Percentiles rank a stretch among this genome's conserved stretches.
These are phyloP conservation scores for Cancer borealis DNA, from an alignment of 2,888 invertebrate genomes.

Conservation along the genomic window DNA sequence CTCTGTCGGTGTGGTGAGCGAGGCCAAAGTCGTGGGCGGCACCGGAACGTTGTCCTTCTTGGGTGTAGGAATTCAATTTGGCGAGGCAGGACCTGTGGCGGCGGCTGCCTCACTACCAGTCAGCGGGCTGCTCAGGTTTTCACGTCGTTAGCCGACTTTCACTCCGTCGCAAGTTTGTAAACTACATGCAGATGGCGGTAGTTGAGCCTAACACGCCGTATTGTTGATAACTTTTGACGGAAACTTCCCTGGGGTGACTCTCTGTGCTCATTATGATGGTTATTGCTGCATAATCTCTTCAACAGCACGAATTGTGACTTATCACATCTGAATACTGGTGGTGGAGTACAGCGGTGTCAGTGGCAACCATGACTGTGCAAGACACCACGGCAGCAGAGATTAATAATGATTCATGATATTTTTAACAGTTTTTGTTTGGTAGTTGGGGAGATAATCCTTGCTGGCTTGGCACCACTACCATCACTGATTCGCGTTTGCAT, in stretches of 20 bases:
- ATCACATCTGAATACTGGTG: neutral
- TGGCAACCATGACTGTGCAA: neutral
- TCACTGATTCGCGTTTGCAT: no score
- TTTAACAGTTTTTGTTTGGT: no score
- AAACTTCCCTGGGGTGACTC: slow-evolving; percentile 26
- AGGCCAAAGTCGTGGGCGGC: neutral
- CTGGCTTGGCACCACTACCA: no score
- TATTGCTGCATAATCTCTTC: neutral
- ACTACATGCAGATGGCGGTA: slow-evolving; percentile 32
- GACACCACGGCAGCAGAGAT: no score
- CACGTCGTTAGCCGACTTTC: slow-evolving; percentile 32
- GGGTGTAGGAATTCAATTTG: slow-evolving; percentile 2
- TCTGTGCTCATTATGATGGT: neutral
- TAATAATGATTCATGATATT: no score
- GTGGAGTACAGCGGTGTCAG: neutral
- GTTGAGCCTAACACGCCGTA: slow-evolving; percentile 27
- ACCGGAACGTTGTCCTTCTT: slow-evolving; percentile 26
- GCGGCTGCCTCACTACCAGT: slow-evolving; percentile 10
- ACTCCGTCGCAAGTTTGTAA: slow-evolving; percentile 20
- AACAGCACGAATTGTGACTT: neutral
- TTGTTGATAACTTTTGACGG: slow-evolving; percentile 32
- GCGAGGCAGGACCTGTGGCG: neutral
- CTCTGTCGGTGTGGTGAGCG: no score
- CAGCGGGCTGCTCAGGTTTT: slow-evolving; percentile 22
- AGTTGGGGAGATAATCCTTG: no score